These are phyloP conservation scores for Acronicta aceris DNA, from an alignment of 2,888 invertebrate species.

Conservation along the genomic window DNA sequence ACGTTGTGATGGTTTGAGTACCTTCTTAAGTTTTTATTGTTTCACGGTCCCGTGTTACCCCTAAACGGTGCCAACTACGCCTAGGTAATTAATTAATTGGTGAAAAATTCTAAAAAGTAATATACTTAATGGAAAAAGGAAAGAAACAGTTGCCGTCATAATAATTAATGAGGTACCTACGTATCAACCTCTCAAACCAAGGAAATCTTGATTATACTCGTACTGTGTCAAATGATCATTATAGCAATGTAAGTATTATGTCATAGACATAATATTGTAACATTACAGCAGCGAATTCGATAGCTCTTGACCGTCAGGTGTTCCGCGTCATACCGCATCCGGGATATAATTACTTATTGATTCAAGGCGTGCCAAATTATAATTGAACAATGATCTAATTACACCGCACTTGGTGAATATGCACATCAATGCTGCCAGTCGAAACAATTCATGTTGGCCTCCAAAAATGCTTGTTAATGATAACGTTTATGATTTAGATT, in stretches of 20 bases:
- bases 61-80: no score
- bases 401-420: background rate
- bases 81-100: no score
- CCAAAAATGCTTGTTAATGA: background rate
- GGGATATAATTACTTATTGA: conserved; percentile 37
- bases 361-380: conserved; percentile 48
- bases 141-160: no score
- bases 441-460: background rate
- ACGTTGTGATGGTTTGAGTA: no score
- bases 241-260: background rate
- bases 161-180: no score
- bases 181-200: no score
- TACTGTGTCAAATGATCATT: background rate
- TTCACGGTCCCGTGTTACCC: no score
- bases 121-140: no score
- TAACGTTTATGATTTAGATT: background rate
- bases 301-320: conserved; percentile 37
- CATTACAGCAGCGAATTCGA: conserved; percentile 16
- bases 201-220: no score
- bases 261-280: conserved; percentile 6
- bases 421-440: background rate
- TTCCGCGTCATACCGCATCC: conserved; percentile 40
- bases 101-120: no score
- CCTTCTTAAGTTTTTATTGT: no score
- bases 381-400: conserved; percentile 39